A percentile compares a stretch with the other conserved stretches of the same genome.
Conservation (phyloP, 2,797 vertebrate genomes). For the Molossus molossus region DNA sequence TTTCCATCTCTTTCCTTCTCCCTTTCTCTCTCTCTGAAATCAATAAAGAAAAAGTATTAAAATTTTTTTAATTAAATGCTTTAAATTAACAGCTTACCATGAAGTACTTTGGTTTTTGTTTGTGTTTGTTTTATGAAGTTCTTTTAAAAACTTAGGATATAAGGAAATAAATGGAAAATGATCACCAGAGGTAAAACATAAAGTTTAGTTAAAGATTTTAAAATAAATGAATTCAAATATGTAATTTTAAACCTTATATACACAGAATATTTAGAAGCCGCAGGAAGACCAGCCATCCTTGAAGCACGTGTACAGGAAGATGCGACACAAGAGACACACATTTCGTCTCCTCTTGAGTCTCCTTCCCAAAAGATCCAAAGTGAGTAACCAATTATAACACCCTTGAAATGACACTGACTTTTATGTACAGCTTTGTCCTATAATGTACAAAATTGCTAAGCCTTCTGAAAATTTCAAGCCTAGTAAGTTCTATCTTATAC, state of each 20-base stretch:
- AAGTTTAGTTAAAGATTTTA: constrained; percentile 56
- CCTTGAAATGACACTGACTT: not conserved
- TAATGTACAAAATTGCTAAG: not conserved
- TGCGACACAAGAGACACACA: constrained; percentile 92
- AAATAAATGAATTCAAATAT: constrained; percentile 51
- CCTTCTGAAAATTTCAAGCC: not conserved
- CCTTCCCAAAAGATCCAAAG: constrained; percentile 96
- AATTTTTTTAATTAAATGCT: not conserved
- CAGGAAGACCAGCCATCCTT: constrained; percentile 90
- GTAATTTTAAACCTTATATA: constrained; percentile 67
- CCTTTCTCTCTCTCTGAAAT: too few species aligned
- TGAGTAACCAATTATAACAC: constrained; percentile 88
- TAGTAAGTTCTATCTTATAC: not conserved
- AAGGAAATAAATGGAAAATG: constrained; percentile 57
- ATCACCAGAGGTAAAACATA: constrained; percentile 4
- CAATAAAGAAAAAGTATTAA: too few species aligned
- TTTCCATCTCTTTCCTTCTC: too few species aligned
- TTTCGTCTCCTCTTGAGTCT: constrained; percentile 90
- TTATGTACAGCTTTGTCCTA: not conserved
- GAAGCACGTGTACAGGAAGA: constrained; percentile 93
- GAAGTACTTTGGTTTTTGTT: constrained; percentile 34
- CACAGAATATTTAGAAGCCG: constrained; percentile 95
- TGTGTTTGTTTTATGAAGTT: not conserved
- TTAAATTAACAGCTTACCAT: constrained; percentile 7
- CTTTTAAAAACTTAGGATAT: constrained; percentile 49